Evolutionary conservation across 2,888 invertebrate genomes (phyloP).

Genomic region (Barypeithes pellucidus): DNA sequence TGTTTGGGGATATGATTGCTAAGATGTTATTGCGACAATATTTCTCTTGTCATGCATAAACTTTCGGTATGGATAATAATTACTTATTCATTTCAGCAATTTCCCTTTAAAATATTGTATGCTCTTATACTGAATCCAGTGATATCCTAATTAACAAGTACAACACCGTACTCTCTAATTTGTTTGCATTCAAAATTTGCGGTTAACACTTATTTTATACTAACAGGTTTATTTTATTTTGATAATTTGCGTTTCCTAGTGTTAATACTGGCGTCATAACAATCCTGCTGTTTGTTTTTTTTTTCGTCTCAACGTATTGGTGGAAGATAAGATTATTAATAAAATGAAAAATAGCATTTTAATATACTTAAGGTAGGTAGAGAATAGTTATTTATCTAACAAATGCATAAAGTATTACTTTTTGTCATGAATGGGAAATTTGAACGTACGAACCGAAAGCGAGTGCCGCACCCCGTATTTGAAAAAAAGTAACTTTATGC

Average conservation of each 20-base stretch:
- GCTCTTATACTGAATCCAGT: not conserved
- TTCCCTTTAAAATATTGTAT: conserved; percentile 16
- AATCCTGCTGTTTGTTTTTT: conserved; percentile 3
- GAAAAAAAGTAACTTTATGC: too few relatives aligned
- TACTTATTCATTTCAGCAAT: conserved; percentile 6
- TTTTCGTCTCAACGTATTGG: not conserved
- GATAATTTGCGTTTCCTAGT: conserved; percentile 35
- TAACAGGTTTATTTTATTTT: conserved; percentile 35
- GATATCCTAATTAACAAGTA: conserved; percentile 35
- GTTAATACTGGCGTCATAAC: conserved; percentile 19
- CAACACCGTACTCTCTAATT: conserved; percentile 33
- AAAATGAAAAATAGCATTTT: not conserved
- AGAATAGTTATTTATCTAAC: too few relatives aligned
- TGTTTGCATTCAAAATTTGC: conserved; percentile 36
- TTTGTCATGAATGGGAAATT: too few relatives aligned
- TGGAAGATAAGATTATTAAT: not conserved
- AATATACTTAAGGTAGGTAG: not conserved
- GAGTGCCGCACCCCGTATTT: too few relatives aligned
- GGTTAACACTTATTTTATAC: conserved; percentile 31
- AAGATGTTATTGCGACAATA: too few relatives aligned
- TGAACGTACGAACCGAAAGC: too few relatives aligned
- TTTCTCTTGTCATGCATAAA: conserved; percentile 5
- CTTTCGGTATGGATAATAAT: not conserved
- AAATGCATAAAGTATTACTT: too few relatives aligned
- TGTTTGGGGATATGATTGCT: too few relatives aligned